Conservation (phyloP, 2,888 invertebrate species). For the Lithophane ornitopus region DNA sequence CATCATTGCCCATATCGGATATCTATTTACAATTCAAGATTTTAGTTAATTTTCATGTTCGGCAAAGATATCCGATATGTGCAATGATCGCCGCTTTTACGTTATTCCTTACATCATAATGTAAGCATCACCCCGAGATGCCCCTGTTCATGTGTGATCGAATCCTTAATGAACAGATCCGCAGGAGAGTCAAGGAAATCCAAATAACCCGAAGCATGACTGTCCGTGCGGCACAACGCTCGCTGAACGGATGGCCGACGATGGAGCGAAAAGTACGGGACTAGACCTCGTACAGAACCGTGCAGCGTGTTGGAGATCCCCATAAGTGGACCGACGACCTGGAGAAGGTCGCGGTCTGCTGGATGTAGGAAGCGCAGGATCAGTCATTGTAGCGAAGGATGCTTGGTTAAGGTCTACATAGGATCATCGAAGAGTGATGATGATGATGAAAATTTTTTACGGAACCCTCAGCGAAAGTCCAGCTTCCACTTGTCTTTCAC, state of each 20-base stretch:
- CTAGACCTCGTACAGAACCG: neutral
- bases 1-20: too few relatives aligned
- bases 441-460: neutral
- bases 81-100: too few relatives aligned
- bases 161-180: neutral
- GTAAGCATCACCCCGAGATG: neutral
- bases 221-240: neutral
- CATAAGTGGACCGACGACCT: neutral
- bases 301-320: neutral
- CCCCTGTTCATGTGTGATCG: neutral
- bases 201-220: neutral
- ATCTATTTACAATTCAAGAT: too few relatives aligned
- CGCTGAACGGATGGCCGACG: neutral
- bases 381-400: neutral
- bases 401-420: neutral
- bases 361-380: neutral
- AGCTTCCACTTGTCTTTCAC: neutral
- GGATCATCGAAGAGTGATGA: neutral
- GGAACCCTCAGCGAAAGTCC: neutral
- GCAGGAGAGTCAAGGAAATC: neutral
- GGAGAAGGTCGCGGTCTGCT: neutral
- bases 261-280: neutral
- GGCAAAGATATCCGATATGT: too few relatives aligned
- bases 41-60: too few relatives aligned
- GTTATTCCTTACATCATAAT: neutral